Conservation (phyloP, 2,797 vertebrate species). For the Sebastes itinus region DNA sequence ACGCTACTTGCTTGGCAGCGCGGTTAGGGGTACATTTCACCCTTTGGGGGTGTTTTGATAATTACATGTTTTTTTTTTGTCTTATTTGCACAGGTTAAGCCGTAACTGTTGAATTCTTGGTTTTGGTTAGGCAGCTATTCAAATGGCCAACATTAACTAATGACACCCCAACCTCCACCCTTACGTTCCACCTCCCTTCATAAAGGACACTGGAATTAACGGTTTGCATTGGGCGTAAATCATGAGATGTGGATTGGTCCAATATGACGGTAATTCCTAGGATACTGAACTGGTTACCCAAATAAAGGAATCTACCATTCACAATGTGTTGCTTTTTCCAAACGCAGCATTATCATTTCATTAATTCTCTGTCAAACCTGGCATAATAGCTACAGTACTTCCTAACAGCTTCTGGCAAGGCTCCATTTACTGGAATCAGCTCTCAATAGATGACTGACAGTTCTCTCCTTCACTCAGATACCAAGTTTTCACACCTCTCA, state of each 20-base stretch:
- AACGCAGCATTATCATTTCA: background rate
- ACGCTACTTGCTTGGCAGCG: no score
- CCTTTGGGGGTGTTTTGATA: no score
- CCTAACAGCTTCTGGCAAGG: background rate
- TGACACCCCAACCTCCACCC: background rate
- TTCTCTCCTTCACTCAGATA: background rate
- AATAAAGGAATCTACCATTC: background rate
- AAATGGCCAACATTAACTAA: background rate
- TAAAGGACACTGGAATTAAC: background rate
- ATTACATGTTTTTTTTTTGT: no score
- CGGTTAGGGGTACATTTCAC: no score
- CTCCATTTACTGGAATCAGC: background rate
- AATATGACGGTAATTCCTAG: background rate
- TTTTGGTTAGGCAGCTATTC: background rate
- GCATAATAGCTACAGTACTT: background rate
- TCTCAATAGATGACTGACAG: background rate
- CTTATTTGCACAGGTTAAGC: no score
- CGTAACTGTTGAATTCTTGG: background rate
- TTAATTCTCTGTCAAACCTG: background rate
- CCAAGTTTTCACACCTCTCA: background rate
- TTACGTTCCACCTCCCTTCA: background rate
- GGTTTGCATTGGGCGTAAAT: background rate
- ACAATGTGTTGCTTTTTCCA: background rate
- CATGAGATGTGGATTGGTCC: background rate
- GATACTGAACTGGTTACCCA: background rate